Evolutionary conservation across 2,113 vertebrate genomes (phyloP).

Genomic region (Aegotheles bennettii): DNA sequence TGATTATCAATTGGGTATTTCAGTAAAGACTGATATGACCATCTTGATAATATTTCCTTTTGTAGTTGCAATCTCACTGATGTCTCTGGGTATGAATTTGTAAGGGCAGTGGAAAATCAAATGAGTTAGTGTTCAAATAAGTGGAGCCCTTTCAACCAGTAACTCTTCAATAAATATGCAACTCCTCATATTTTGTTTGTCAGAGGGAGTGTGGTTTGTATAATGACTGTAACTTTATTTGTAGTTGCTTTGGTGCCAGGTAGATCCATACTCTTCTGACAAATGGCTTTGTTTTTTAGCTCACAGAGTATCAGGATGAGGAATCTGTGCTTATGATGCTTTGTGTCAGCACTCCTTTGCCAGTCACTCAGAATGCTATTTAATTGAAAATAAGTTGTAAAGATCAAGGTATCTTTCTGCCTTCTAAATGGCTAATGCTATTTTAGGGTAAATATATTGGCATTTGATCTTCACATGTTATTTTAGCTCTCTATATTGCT

Average conservation of each 20-base stretch:
- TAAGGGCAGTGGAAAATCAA: not conserved
- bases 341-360: not conserved
- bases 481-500: not conserved
- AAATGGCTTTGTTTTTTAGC: not conserved
- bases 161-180: not conserved
- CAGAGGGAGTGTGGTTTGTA: not conserved
- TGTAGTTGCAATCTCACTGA: not conserved
- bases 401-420: not conserved
- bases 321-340: not conserved
- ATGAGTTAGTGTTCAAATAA: not conserved
- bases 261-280: not conserved
- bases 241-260: not conserved
- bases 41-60: not conserved
- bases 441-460: not conserved
- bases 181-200: not conserved
- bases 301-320: fast-evolving
- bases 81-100: not conserved
- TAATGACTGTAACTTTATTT: not conserved
- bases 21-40: not conserved
- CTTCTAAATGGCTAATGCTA: not conserved
- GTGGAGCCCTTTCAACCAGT: not conserved
- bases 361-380: not conserved
- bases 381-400: not conserved
- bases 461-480: not conserved
- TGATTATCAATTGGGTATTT: not conserved